These are phyloP conservation scores for Centropus bengalensis DNA, from an alignment of 2,113 vertebrate species.

Conservation along the genomic window DNA sequence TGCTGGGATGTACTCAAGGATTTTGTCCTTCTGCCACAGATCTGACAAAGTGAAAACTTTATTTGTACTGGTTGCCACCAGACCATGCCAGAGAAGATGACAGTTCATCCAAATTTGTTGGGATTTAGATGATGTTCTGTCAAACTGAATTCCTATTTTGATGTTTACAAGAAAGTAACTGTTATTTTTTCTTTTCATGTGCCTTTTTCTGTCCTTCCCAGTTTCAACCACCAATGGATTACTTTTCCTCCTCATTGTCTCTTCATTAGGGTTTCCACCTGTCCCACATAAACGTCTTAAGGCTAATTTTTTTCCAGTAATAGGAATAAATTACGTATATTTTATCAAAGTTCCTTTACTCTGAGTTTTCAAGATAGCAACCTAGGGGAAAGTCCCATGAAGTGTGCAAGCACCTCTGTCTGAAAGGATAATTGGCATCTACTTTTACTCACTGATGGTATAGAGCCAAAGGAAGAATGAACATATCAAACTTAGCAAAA, in stretches of 20 bases:
- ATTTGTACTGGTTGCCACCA: neutral
- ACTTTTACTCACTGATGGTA: neutral
- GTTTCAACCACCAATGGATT: neutral
- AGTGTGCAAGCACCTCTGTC: neutral
- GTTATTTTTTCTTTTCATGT: neutral
- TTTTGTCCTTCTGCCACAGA: neutral
- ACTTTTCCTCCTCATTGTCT: neutral
- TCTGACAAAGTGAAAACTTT: neutral
- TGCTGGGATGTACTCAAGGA: neutral
- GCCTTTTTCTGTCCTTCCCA: neutral
- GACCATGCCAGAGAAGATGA: neutral
- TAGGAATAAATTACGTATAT: neutral
- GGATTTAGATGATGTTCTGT: neutral
- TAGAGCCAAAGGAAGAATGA: accelerated
- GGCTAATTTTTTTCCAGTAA: neutral
- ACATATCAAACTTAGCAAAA: neutral
- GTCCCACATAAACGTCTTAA: neutral
- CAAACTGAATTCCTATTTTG: neutral
- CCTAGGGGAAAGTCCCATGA: neutral
- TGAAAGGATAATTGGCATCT: neutral
- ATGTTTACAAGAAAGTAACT: neutral
- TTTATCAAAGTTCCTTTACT: neutral
- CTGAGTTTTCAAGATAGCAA: neutral
- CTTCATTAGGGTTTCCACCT: neutral
- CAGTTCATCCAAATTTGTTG: neutral